Percentiles rank a stretch among this genome's conserved stretches.
Evolutionary conservation across 2,113 vertebrate species (phyloP).

Genomic region (Seriola dumerili): DNA sequence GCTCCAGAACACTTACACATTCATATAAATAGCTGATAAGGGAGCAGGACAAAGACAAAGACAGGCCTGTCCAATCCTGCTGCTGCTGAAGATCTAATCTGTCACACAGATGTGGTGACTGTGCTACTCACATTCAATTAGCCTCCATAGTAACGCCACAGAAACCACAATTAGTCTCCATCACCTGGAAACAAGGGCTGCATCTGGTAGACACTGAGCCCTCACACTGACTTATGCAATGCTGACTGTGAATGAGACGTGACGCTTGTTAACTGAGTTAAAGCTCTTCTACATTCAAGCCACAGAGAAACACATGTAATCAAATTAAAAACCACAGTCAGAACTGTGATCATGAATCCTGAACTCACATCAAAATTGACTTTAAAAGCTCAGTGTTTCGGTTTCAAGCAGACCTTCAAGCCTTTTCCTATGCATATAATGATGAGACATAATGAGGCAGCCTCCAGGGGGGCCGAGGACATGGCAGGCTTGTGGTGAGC

Average conservation of each 20-base stretch:
- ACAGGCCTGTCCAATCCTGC: not conserved
- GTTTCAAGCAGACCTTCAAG: not conserved
- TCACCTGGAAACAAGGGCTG: constrained; percentile 2
- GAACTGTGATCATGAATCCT: not conserved
- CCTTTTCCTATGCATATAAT: not conserved
- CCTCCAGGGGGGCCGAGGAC: not conserved
- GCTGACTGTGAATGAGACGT: not conserved
- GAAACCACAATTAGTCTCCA: constrained; percentile 52
- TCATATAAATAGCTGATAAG: not conserved
- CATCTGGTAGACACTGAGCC: constrained; percentile 24
- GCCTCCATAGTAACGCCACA: constrained; percentile 41
- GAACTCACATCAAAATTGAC: fast-evolving
- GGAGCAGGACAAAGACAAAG: not conserved
- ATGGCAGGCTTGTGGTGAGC: not conserved
- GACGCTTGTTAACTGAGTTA: not conserved
- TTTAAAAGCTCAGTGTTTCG: not conserved
- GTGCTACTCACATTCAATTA: constrained; percentile 59
- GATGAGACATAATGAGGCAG: constrained; percentile 4
- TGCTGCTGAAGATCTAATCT: constrained; percentile 43
- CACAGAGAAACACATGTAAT: not conserved
- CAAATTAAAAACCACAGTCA: not conserved
- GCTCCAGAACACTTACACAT: not conserved
- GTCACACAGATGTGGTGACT: constrained; percentile 31
- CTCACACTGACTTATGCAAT: not conserved
- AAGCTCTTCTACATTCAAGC: not conserved